phyloP scores from a whole-genome alignment of 1,140 invertebrate genomes.

The Rhyzopertha dominica region DNA sequence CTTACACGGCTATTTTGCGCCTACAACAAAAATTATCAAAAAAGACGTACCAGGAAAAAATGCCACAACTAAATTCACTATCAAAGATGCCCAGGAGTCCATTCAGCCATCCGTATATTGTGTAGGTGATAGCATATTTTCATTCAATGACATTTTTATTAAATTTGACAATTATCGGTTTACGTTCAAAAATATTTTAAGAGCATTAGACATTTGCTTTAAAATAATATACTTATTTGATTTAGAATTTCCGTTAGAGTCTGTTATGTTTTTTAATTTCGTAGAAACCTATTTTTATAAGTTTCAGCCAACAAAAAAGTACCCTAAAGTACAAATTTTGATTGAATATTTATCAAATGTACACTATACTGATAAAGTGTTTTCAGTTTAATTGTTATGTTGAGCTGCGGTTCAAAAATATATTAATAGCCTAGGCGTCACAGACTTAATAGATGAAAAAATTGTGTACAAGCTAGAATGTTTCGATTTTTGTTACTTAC shows the following conservation, averaged over 20 bases:
- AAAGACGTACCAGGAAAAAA: not conserved
- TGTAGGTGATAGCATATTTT: not conserved
- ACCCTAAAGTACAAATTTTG: not conserved
- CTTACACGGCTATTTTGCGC: slow-evolving; percentile 6
- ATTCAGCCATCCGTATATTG: not conserved
- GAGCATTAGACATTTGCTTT: slow-evolving; percentile 4
- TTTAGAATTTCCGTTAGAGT: too few species aligned
- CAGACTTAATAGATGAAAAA: too few species aligned
- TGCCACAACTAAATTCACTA: not conserved
- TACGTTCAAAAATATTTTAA: not conserved
- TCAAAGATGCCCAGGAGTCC: not conserved
- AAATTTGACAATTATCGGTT: not conserved
- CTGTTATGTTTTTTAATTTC: not conserved
- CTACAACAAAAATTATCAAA: not conserved
- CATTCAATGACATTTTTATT: not conserved
- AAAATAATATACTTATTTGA: slow-evolving; percentile 4
- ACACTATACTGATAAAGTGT: too few species aligned
- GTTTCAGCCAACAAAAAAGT: not conserved
- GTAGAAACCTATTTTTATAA: slow-evolving; percentile 4
- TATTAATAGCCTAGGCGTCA: too few species aligned
- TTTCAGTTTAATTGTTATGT: too few species aligned
- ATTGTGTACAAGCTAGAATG: too few species aligned
- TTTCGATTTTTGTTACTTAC: too few species aligned
- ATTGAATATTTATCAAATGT: slow-evolving; percentile 3
- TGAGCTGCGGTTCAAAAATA: too few species aligned